Base-by-base conservation (phyloP, 2,888 invertebrate genomes). In the Eupithecia abbreviata region DNA sequence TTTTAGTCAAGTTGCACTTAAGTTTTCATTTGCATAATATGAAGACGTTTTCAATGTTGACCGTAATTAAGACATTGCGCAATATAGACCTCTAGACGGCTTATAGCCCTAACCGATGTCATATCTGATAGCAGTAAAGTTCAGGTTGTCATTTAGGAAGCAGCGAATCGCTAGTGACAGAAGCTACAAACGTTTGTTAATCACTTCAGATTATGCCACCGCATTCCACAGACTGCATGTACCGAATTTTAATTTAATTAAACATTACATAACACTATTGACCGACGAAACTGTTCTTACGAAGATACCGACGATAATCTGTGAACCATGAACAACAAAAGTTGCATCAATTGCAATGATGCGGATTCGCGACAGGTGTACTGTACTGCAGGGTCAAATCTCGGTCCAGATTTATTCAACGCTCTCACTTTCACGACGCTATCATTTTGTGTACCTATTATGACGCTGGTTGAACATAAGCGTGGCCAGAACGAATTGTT, bases 351-450 rank as follows among this genome's bases (percentile, higher is more conserved):
- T 41, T 47, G 55, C 71, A 10, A 58, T 68, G n/a, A 62, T 51
- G 67, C 69, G 43, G 43, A 74, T 72, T 73, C 79, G 82, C 79
- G 85, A 85, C 90, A 89, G 90, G 90, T 92, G 90, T 0, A 47
- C 47, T 12, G 13, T 85, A 83, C 88, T 83, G 73, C 87, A 85
- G 87, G 92, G 91, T 92, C 92, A 90, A 72, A 77, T 80, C 82
- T 86, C 82, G 82, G 84, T 79, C 85, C 85, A 82, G 81, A 84
- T 87, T 90, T 87, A 86, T 90, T 89, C 89, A 87, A 89, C 89
- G 89, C 89, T 91, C 85, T 90, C 90, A 92, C 93, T 94, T 93
- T 93, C 93, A 90, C 92, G 87, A 82, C 82, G 85, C 79, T 80
- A 84, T 85, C 85, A 84, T 83, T 79, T 82, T 77, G 80, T 81